Percentiles rank a stretch among this genome's conserved stretches.
Evolutionary conservation across 92 coral and sea anemone species (phyloP).

Genomic region (Porites rus): DNA sequence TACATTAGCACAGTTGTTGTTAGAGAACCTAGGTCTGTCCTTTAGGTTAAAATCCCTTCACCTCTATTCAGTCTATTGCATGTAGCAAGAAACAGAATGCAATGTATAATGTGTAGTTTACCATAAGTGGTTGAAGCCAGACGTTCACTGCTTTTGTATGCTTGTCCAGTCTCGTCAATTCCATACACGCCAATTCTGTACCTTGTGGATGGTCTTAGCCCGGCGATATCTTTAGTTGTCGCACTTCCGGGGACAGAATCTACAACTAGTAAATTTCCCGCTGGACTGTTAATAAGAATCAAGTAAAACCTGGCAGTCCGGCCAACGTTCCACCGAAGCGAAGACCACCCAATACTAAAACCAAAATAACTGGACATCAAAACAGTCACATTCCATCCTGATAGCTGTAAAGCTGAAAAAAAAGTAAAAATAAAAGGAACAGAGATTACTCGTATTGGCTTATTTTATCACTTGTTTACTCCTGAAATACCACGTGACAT

Average conservation of each 20-base stretch:
- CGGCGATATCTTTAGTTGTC: background rate
- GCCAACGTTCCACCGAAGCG: background rate
- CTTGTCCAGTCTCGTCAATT: background rate
- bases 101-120: background rate
- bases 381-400: constrained; percentile 9
- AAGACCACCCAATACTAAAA: background rate
- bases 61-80: too few relatives aligned
- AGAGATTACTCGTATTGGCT: too few relatives aligned
- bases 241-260: background rate
- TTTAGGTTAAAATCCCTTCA: too few relatives aligned
- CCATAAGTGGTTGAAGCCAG: background rate
- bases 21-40: too few relatives aligned
- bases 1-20: too few relatives aligned
- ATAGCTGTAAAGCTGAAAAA: background rate
- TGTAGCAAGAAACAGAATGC: too few relatives aligned
- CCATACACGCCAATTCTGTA: background rate
- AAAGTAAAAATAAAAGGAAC: too few relatives aligned
- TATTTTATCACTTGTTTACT: too few relatives aligned
- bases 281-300: background rate
- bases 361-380: background rate
- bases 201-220: background rate
- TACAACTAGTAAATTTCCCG: background rate
- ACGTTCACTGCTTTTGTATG: background rate
- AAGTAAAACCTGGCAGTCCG: background rate
- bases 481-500: too few relatives aligned